Evolutionary conservation across 2,113 vertebrate species (phyloP).

Genomic region (Laticauda colubrina): DNA sequence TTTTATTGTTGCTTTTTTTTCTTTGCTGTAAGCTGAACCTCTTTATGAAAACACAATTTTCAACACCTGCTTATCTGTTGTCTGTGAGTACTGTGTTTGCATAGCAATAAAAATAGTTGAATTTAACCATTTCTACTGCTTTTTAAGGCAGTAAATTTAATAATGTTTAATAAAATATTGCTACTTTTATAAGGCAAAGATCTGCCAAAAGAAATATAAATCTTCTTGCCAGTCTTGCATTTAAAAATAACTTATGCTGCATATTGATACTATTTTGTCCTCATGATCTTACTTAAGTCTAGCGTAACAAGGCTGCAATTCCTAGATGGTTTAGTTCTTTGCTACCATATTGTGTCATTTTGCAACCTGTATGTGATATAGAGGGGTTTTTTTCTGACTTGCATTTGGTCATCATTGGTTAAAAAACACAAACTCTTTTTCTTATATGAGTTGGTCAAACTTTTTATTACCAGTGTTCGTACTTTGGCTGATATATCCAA

Average conservation of each 20-base stretch:
- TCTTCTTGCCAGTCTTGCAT: conserved; percentile 36
- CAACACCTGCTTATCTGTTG: background rate
- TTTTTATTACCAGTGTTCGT: background rate
- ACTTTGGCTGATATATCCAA: background rate
- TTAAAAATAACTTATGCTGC: background rate
- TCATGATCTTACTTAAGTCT: background rate
- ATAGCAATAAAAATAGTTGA: conserved; percentile 34
- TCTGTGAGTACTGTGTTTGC: conserved; percentile 36
- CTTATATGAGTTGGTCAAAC: background rate
- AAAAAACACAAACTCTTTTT: background rate
- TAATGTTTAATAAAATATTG: conserved; percentile 57
- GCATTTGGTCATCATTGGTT: background rate
- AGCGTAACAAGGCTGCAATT: background rate
- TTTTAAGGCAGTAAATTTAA: conserved; percentile 50
- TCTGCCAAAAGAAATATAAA: conserved; percentile 36
- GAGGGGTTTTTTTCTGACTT: too few relatives aligned
- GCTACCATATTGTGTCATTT: too few relatives aligned
- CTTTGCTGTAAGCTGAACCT: background rate
- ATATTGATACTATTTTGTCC: conserved; percentile 18
- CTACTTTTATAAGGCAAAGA: conserved; percentile 52
- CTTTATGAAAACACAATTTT: background rate
- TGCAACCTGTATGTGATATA: too few relatives aligned
- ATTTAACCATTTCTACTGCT: conserved; percentile 36
- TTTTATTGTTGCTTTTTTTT: background rate
- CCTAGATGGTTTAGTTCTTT: too few relatives aligned